Base-by-base conservation (phyloP, 2,797 vertebrate genomes). In the Lutjanus argentimaculatus region DNA sequence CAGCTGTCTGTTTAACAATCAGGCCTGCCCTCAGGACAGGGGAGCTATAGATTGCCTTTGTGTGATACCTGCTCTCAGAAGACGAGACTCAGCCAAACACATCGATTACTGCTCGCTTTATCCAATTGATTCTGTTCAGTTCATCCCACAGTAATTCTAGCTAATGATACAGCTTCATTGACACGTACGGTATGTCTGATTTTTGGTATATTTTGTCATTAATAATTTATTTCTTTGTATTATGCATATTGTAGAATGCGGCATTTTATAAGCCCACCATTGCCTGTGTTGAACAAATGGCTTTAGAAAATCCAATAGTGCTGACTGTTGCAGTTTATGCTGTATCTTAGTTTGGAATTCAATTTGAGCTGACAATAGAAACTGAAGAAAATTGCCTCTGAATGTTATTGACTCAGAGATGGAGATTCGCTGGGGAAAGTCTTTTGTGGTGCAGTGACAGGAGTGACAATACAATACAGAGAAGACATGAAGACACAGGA, bases 321-420 rank as follows among this genome's bases (percentile, higher is more conserved):
- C 88, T 83, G 86, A 87, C 72, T 65, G 72, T 62, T 57, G 77
- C 75, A 59, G 68, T 56, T 40, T 30, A 36, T 40, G 59, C 43
- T 61, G 58, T 75, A 22, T 86, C 71, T 89, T 17, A 62, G 56
- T 82, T 84, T 87, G 86, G 73, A 82, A 91, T 92, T 86, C 67
- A 78, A 88, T 92, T 90, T 77, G 73, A 56, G 42, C 55, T 36
- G 17, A 82, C 81, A 74, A 83, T 74, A 70, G 52, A 81, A 88
- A 85, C 64, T 56, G 82, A 81, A 57, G 85, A 84, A 79, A 72
- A 93, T 85, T 88, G 84, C 87, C 67, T 72, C 53, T 73, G 87
- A 89, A 86, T 88, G 72, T 88, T 92, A 90, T 91, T 90, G 91
- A 93, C 78, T 90, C 49, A 55, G 79, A 67, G 58, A 85, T 78